These are phyloP conservation scores for Aurelia sp. DNA, from an alignment of 30 jellyfish, hydroid and myxozoan genomes.

Conservation along the genomic window DNA sequence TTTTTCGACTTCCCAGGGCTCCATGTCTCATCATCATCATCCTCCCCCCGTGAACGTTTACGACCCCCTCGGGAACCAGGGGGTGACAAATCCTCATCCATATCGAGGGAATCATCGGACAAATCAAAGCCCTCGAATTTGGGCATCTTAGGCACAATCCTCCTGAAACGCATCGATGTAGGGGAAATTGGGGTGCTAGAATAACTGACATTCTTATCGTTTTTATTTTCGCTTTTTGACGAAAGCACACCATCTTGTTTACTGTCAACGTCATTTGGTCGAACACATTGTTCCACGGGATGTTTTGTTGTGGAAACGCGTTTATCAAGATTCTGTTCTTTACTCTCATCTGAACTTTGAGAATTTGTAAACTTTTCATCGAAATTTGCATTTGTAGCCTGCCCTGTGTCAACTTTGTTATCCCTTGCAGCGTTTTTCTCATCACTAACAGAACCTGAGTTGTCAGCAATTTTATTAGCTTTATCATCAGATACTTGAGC, in stretches of 20 bases:
- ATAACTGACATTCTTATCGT: slow-evolving; percentile 16
- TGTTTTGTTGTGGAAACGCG: not conserved
- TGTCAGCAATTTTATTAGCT: slow-evolving; percentile 5
- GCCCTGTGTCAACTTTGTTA: not conserved
- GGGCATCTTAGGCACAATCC: slow-evolving; percentile 49
- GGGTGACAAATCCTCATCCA: slow-evolving; percentile 7
- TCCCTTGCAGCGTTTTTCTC: not conserved
- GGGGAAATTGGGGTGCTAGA: slow-evolving; percentile 66
- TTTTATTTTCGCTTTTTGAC: not conserved
- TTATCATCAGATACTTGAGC: not conserved
- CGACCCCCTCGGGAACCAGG: slow-evolving; percentile 25
- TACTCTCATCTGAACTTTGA: not conserved
- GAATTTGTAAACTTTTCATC: not conserved
- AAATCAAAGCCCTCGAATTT: slow-evolving; percentile 37
- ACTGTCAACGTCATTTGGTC: not conserved
- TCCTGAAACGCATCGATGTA: slow-evolving; percentile 62
- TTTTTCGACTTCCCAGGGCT: slow-evolving; percentile 43
- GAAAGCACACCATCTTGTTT: not conserved
- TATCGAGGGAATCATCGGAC: slow-evolving; percentile 9
- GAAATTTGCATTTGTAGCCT: not conserved
- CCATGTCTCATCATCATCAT: slow-evolving; percentile 54
- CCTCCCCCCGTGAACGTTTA: slow-evolving; percentile 33
- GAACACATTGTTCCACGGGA: not conserved
- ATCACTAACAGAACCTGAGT: not conserved
- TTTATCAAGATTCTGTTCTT: not conserved